Evolutionary conservation across 2,888 invertebrate species (phyloP).

Genomic region (Ptilodon capucinus): DNA sequence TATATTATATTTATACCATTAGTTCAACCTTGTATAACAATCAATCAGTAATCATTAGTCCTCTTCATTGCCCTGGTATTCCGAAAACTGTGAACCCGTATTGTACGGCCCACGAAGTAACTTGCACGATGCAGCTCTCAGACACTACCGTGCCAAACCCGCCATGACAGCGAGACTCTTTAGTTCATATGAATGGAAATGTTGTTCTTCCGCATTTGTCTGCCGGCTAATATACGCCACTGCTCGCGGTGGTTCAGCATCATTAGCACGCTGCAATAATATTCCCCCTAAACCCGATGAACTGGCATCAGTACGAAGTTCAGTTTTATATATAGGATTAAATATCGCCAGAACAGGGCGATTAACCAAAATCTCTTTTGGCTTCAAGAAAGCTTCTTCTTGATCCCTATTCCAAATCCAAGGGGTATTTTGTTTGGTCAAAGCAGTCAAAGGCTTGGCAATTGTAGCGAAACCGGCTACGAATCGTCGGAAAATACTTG

Average conservation of each 20-base stretch:
- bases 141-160: too few relatives aligned
- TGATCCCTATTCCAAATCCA: slow-evolving; percentile 9
- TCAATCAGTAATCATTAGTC: too few relatives aligned
- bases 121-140: too few relatives aligned
- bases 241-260: slow-evolving; percentile 1
- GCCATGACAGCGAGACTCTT: too few relatives aligned
- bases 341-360: slow-evolving; percentile 18
- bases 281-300: slow-evolving; percentile 17
- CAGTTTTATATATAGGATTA: slow-evolving; percentile 15
- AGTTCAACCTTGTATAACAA: too few relatives aligned
- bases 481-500: slow-evolving; percentile 2
- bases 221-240: slow-evolving; percentile 18
- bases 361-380: slow-evolving; percentile 10
- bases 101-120: too few relatives aligned
- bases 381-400: slow-evolving; percentile 1
- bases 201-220: slow-evolving; percentile 6
- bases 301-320: slow-evolving; percentile 22
- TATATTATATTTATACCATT: too few relatives aligned
- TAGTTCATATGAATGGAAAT: too few relatives aligned
- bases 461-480: background rate
- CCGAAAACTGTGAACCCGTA: too few relatives aligned
- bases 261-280: slow-evolving; percentile 8
- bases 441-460: slow-evolving; percentile 12
- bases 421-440: background rate
- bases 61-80: too few relatives aligned